A percentile compares a stretch with the other conserved stretches of the same genome.
Conservation (phyloP, 1,140 invertebrate genomes). For the Lepidurus arcticus region DNA sequence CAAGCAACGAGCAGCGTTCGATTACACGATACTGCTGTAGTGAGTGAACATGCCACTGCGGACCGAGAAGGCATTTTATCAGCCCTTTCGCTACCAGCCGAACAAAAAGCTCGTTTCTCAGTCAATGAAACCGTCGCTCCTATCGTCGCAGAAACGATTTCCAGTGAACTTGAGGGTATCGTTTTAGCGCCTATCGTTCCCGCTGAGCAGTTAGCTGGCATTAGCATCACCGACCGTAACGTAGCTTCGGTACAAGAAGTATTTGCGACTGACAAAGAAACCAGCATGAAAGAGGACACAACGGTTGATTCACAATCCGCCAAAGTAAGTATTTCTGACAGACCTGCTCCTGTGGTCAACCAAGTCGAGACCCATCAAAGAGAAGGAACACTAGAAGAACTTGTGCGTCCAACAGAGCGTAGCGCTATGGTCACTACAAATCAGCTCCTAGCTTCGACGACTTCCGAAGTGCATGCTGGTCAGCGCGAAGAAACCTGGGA, state of each 20-base stretch:
- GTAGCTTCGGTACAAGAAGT: constrained; percentile 30
- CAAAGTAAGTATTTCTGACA: constrained; percentile 10
- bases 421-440: background rate
- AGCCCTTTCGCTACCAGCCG: background rate
- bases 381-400: background rate
- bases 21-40: background rate
- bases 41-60: constrained; percentile 16
- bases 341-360: background rate
- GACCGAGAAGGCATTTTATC: constrained; percentile 10
- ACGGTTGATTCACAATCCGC: constrained; percentile 20
- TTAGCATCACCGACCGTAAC: constrained; percentile 23
- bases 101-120: constrained; percentile 2
- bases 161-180: background rate
- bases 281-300: constrained; percentile 26
- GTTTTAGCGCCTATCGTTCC: background rate
- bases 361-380: background rate
- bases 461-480: constrained; percentile 22
- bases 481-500: background rate
- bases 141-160: background rate
- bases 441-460: constrained; percentile 6
- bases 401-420: background rate
- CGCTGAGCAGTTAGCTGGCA: background rate
- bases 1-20: background rate
- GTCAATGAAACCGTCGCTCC: background rate
- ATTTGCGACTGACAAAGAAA: constrained; percentile 28